These are phyloP conservation scores for Sicus ferrugineus DNA, from an alignment of 2,888 invertebrate species.

Conservation along the genomic window DNA sequence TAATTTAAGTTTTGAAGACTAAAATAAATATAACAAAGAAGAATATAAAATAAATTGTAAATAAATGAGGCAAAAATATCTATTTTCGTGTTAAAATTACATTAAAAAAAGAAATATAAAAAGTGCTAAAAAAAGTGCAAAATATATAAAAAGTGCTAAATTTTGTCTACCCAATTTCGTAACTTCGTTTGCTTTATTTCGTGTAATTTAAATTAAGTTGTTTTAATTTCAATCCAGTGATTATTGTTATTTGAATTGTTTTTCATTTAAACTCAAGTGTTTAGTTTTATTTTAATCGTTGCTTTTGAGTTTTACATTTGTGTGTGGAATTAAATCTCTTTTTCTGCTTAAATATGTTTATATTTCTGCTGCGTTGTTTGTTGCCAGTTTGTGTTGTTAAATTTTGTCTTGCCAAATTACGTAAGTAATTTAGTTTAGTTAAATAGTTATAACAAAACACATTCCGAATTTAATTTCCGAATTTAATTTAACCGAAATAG, in stretches of 20 bases:
- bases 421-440: constrained; percentile 36
- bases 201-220: too few relatives aligned
- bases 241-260: too few relatives aligned
- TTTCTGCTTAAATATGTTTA: constrained; percentile 18
- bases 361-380: constrained; percentile 10
- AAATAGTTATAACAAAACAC: background rate
- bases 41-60: background rate
- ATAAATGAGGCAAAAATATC: background rate
- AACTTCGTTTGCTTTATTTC: too few relatives aligned
- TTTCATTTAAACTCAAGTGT: too few relatives aligned
- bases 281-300: too few relatives aligned
- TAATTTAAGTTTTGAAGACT: background rate
- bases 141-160: too few relatives aligned
- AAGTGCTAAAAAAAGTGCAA: background rate
- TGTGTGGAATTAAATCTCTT: background rate
- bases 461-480: too few relatives aligned
- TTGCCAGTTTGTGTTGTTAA: constrained; percentile 11
- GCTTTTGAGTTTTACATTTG: background rate
- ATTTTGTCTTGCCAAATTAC: constrained; percentile 38
- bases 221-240: too few relatives aligned
- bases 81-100: background rate
- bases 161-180: too few relatives aligned
- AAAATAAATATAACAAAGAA: background rate
- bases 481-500: too few relatives aligned
- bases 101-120: background rate